These are phyloP conservation scores for Dicyrtomina minuta DNA, from an alignment of 2,888 invertebrate genomes.

Conservation along the genomic window DNA sequence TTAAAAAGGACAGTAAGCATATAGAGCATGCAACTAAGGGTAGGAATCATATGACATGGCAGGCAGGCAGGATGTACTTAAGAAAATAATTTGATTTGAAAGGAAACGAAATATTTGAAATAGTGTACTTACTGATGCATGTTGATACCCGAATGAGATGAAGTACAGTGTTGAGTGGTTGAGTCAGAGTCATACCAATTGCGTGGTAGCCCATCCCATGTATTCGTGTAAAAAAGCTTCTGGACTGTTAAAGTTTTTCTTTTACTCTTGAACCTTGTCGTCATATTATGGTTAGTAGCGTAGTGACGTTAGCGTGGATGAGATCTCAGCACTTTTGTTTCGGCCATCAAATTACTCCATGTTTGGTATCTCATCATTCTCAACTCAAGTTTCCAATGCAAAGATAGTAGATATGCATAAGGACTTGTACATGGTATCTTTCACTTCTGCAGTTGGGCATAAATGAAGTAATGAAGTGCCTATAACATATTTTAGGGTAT, in stretches of 20 bases:
- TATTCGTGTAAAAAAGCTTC: slow-evolving; percentile 24
- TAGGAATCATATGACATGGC: slow-evolving; percentile 7
- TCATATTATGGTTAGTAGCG: background rate
- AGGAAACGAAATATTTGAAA: slow-evolving; percentile 12
- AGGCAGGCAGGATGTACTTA: slow-evolving; percentile 26
- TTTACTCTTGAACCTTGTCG: background rate
- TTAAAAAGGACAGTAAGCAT: too few species aligned
- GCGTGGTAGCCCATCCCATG: slow-evolving; percentile 18
- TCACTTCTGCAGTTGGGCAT: too few species aligned
- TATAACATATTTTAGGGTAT: background rate
- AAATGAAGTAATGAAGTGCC: too few species aligned
- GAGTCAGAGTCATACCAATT: slow-evolving; percentile 16
- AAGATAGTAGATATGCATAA: too few species aligned
- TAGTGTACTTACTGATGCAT: too few species aligned
- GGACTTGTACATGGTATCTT: too few species aligned
- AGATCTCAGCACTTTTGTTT: slow-evolving; percentile 27
- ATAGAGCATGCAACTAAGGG: too few species aligned
- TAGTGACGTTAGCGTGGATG: background rate
- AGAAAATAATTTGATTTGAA: slow-evolving; percentile 24
- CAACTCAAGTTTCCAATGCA: background rate
- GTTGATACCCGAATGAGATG: too few species aligned
- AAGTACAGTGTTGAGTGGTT: slow-evolving; percentile 11
- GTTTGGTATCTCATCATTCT: slow-evolving; percentile 23
- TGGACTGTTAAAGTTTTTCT: slow-evolving; percentile 16
- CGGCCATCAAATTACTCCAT: slow-evolving; percentile 17